phyloP scores from a whole-genome alignment of 1,140 invertebrate species.

The Diabrotica virgifera region DNA sequence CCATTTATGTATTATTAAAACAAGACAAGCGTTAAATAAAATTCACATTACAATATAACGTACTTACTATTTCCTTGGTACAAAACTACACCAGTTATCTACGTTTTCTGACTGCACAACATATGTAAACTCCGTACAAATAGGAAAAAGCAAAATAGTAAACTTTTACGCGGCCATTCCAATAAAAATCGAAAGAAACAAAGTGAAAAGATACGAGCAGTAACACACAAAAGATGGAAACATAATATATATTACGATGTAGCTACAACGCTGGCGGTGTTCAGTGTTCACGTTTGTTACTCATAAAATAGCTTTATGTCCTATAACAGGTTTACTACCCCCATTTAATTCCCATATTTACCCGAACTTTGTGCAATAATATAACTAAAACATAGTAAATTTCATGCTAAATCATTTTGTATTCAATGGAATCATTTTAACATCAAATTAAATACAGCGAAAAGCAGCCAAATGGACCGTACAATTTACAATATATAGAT shows the following conservation, averaged over 20 bases:
- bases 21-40: too few relatives aligned
- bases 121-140: background rate
- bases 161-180: background rate
- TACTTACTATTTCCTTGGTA: too few relatives aligned
- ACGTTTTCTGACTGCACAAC: too few relatives aligned
- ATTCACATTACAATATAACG: too few relatives aligned
- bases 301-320: constrained; percentile 9
- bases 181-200: background rate
- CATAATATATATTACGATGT: constrained; percentile 3
- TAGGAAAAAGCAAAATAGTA: background rate
- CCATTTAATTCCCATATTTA: constrained; percentile 8
- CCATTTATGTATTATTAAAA: too few relatives aligned
- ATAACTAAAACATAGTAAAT: background rate
- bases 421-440: background rate
- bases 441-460: background rate
- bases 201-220: background rate
- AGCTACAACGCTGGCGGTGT: background rate
- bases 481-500: too few relatives aligned
- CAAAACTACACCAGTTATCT: too few relatives aligned
- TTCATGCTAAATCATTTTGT: background rate
- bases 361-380: constrained; percentile 4
- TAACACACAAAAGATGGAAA: background rate
- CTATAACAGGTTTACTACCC: constrained; percentile 2
- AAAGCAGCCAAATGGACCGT: background rate
- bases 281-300: constrained; percentile 6